phyloP scores from a whole-genome alignment of 2,888 invertebrate species.

The Nephrotoma appendiculata region DNA sequence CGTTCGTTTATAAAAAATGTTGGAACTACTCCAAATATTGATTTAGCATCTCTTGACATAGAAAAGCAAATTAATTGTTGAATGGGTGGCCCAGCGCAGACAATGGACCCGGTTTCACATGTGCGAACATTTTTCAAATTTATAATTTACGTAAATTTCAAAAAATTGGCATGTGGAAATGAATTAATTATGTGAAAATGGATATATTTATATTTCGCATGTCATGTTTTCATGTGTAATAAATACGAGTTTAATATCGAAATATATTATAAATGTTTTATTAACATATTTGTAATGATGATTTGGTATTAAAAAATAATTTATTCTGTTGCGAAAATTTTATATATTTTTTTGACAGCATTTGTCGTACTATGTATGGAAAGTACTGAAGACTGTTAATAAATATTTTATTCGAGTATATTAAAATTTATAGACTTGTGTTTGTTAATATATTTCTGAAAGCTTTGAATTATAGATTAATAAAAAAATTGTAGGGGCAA shows the following conservation, averaged over 20 bases:
- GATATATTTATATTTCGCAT: not conserved
- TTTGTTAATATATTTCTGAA: too few species aligned
- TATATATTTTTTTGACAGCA: too few species aligned
- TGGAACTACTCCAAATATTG: not conserved
- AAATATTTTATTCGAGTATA: not conserved
- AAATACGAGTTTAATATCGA: not conserved
- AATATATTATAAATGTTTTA: not conserved
- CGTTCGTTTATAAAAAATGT: not conserved
- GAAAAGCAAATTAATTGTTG: not conserved
- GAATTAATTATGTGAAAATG: not conserved
- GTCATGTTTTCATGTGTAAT: not conserved
- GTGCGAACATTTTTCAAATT: not conserved
- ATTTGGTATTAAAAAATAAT: not conserved
- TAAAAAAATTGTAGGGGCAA: too few species aligned
- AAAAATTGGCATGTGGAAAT: not conserved
- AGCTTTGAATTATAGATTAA: too few species aligned
- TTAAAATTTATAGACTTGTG: not conserved
- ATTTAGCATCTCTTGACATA: not conserved
- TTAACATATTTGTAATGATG: not conserved
- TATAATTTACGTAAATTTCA: not conserved
- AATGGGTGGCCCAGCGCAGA: not conserved
- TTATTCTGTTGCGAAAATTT: too few species aligned
- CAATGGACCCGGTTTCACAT: not conserved
- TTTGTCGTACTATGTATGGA: too few species aligned
- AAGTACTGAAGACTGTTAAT: too few species aligned